Conservation (phyloP, 2,888 invertebrate species). For the Diarsia dahlii region DNA sequence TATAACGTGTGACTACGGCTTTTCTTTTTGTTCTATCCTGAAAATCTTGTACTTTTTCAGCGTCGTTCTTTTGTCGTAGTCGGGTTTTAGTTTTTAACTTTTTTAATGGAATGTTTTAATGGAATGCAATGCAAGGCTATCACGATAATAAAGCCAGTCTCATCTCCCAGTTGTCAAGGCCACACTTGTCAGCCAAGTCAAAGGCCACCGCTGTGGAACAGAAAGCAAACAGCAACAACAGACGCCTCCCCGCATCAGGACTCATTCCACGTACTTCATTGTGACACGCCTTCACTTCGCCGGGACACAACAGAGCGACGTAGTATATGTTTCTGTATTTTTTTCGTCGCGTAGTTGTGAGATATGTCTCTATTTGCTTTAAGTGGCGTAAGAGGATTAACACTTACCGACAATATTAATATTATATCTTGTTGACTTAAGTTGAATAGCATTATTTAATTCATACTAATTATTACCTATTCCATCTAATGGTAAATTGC, state of each 20-base stretch:
- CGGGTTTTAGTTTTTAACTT: no score
- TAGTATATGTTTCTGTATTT: background rate
- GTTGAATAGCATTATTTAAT: background rate
- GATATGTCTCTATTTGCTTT: background rate
- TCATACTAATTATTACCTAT: background rate
- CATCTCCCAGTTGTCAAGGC: background rate
- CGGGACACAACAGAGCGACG: background rate
- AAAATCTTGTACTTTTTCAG: no score
- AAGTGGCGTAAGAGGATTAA: background rate
- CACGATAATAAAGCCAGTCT: background rate
- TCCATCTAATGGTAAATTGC: no score
- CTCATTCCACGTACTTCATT: slow-evolving; percentile 27
- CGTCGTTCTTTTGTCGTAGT: no score
- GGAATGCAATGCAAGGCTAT: background rate
- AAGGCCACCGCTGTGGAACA: background rate
- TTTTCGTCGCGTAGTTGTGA: background rate
- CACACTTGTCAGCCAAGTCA: slow-evolving; percentile 1
- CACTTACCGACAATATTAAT: background rate
- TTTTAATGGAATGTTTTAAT: no score
- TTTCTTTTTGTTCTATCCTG: no score
- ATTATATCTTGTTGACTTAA: background rate
- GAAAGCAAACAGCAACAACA: background rate
- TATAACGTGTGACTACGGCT: no score
- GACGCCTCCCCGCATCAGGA: slow-evolving; percentile 11
- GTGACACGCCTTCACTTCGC: slow-evolving; percentile 11